Evolutionary conservation across 2,888 invertebrate genomes (phyloP), one percentile per base, ranked within the genome.

Genomic region (Campaea margaritaria): DNA sequence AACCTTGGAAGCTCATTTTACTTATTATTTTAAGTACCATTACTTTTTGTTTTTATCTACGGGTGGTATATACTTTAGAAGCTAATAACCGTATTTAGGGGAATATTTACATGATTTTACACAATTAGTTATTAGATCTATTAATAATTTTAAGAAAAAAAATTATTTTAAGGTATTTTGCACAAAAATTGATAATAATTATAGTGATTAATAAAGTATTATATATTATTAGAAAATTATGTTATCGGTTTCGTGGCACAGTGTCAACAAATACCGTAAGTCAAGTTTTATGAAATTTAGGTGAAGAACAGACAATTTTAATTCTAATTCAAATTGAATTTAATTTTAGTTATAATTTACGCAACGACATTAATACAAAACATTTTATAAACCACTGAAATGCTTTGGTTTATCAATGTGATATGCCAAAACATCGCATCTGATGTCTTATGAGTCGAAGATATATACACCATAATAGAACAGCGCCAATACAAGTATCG

Each of bases 1-100:
- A 89, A 88, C 89, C 89, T 82, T 80, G 80, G 85, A 90, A 89
- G 90, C 90, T 91, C 89, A 71, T 78, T 71, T 65, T 60, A 68
- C 60, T n/a, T 46, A 66, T 56, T 63, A 67, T 49, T 36, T 36
- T 36, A 36, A 36, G 31, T 31, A 31, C 10, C 31, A 31, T 36
- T 36, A 36, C 36, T 3, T 7, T 12, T 36, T 3, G 8, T 36
- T 34, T 11, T 3, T 36, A 31, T 31, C 31, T 31, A 36, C 36
- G 12, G 4, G 10, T 10, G 12, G n/a, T 1, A n/a, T 31, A 7
- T 36, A 36, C 12, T 36, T 36, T 36, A 36, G 12, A 36, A n/a
- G 36, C 10, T 12, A 12, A 36, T 36, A 36, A 3, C 4, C 4
- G n/a, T 2, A 12, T 36, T 36, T n/a, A 12, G 36, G 36, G 36